phyloP scores from a whole-genome alignment of 2,888 invertebrate species.

The Papilio gigon region DNA sequence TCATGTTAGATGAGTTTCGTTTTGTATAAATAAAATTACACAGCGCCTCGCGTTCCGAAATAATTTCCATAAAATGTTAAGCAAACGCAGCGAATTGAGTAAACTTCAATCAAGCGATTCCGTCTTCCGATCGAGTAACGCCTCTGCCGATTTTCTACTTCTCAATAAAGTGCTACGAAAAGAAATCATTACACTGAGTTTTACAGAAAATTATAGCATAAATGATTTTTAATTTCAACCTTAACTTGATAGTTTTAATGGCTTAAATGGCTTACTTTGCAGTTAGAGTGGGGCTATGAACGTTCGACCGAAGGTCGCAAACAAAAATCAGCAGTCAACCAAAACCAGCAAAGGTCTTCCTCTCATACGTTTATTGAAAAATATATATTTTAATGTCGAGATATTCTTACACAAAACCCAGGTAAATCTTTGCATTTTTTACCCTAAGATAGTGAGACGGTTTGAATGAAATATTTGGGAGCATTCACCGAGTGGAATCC shows the following conservation, averaged over 20 bases:
- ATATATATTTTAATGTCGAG: constrained; percentile 70
- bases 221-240: constrained; percentile 43
- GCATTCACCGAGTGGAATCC: constrained; percentile 75
- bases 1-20: constrained; percentile 42
- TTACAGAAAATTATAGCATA: constrained; percentile 41
- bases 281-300: constrained; percentile 56
- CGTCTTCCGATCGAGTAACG: constrained; percentile 53
- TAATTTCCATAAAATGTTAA: constrained; percentile 70
- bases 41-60: constrained; percentile 55
- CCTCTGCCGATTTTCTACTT: constrained; percentile 41
- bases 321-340: constrained; percentile 55
- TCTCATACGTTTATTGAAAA: constrained; percentile 60
- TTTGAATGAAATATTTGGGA: constrained; percentile 70
- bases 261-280: constrained; percentile 53
- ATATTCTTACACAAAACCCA: constrained; percentile 60
- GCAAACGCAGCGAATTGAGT: constrained; percentile 68
- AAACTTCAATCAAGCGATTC: constrained; percentile 68
- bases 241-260: constrained; percentile 47
- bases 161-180: constrained; percentile 38
- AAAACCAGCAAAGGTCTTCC: constrained; percentile 53
- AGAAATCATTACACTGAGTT: constrained; percentile 44
- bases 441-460: constrained; percentile 59
- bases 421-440: constrained; percentile 72
- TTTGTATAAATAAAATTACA: constrained; percentile 51
- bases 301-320: constrained; percentile 56